Evolutionary conservation across 2,113 vertebrate species (phyloP), one percentile per base, ranked within the genome.

Genomic region (Tyto alba): DNA sequence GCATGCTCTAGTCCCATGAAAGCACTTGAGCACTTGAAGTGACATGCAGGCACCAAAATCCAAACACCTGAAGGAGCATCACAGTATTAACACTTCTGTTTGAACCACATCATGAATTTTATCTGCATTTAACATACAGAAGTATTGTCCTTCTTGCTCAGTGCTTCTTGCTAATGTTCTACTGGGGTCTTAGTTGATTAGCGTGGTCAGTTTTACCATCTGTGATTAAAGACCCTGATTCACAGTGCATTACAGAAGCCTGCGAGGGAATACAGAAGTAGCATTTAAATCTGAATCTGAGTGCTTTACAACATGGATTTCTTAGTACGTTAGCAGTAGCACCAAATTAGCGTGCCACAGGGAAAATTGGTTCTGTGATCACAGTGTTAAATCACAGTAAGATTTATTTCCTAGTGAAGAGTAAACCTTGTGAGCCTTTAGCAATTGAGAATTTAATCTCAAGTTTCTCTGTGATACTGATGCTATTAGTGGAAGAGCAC

Each of bases 1-100:
- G 29, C 13, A 4, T 1, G 3, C 8, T 52, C 7, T 50, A 15
- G 22, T 53, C 30, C 22, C 75, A 0, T 26, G 79, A 48, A 75
- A 34, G 36, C 4, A 5, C 32, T 36, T 55, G 25, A 23, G 50
- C 40, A 26, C 27, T 10, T 59, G 27, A 40, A 48, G 43, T 34
- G 18, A 17, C 17, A 27, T 48, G 53, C 22, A 40, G 64, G 43
- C 29, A 40, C 29, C 13, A 2, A 82, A 66, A n/a, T 69, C 53
- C 79, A 57, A 47, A 57, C 40, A 68, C n/a, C 41, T 47, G 53
- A 47, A 57, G 30, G 22, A 76, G 14, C 7, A 1, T 85, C 63
- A 71, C 30, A 30, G 40, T 15, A 27, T 66, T 43, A 43, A 27
- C n/a, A 13, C 13, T 85, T 59, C 43, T 85, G 30, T 85, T 64